Conservation (phyloP, 2,797 vertebrate species). For the Atherinosoma microstoma region DNA sequence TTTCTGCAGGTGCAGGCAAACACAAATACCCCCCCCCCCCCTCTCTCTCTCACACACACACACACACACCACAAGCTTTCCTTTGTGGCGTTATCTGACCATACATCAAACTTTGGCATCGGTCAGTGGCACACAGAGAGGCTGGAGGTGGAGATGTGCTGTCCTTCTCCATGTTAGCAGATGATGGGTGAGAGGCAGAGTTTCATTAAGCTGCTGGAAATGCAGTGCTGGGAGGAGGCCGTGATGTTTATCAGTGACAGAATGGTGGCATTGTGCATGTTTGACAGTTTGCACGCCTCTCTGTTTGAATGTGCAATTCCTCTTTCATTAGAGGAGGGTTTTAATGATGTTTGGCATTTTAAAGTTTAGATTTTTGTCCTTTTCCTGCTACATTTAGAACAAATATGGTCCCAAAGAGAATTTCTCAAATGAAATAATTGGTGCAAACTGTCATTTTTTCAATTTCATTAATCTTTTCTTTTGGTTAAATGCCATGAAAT, state of each 20-base stretch:
- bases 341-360: neutral
- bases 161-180: constrained; percentile 26
- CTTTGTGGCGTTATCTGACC: constrained; percentile 25
- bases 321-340: neutral
- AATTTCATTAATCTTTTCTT: fast-evolving
- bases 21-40: neutral
- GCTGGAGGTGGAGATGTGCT: constrained; percentile 35
- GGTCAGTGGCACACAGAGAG: neutral
- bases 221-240: constrained; percentile 10
- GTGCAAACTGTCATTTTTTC: neutral
- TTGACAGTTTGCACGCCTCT: constrained; percentile 20
- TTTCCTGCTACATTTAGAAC: neutral
- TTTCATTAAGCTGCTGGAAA: constrained; percentile 24
- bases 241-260: constrained; percentile 11
- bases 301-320: neutral
- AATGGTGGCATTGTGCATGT: neutral
- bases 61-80: neutral
- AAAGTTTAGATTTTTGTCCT: neutral
- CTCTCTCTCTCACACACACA: neutral
- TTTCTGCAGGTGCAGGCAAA: constrained; percentile 50
- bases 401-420: neutral
- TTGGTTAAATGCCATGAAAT: neutral
- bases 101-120: constrained; percentile 25
- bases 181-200: constrained; percentile 32
- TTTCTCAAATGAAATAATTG: neutral